Evolutionary conservation across 2,797 vertebrate genomes (phyloP).

Genomic region (Anguilla pacifica): DNA sequence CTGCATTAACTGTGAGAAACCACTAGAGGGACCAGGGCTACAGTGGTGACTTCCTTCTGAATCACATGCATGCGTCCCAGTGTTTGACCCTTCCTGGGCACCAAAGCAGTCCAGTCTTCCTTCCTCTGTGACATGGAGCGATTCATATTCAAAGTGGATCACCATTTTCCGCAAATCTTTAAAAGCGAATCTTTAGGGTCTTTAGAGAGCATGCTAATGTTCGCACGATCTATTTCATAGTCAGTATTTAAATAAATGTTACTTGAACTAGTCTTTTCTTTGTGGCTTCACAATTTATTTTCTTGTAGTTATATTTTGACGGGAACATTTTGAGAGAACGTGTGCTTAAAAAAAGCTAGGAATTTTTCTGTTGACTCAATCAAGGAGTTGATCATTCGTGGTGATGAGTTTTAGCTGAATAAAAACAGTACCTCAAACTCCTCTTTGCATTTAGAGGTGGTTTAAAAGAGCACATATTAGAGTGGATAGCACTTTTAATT

Average conservation of each 20-base stretch:
- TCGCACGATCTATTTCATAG: background rate
- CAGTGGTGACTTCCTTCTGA: background rate
- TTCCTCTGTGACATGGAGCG: background rate
- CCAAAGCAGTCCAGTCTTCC: background rate
- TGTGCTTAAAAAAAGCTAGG: background rate
- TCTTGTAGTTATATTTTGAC: background rate
- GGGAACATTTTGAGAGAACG: background rate
- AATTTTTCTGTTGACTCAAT: background rate
- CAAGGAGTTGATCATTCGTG: background rate
- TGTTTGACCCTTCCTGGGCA: background rate
- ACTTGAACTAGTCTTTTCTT: background rate
- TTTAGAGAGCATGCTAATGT: background rate
- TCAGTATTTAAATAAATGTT: background rate
- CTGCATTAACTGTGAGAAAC: background rate
- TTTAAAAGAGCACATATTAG: background rate
- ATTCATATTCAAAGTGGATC: background rate
- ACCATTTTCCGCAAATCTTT: background rate
- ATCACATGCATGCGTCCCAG: background rate
- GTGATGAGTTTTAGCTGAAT: background rate
- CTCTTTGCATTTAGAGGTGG: background rate
- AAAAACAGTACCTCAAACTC: background rate
- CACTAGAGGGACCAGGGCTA: background rate
- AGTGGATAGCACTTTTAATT: background rate
- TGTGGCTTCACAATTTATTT: background rate
- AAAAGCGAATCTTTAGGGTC: background rate